Evolutionary conservation across 1,140 invertebrate genomes (phyloP), one percentile per base, ranked within the genome.

Genomic region (Cyclina sinensis): DNA sequence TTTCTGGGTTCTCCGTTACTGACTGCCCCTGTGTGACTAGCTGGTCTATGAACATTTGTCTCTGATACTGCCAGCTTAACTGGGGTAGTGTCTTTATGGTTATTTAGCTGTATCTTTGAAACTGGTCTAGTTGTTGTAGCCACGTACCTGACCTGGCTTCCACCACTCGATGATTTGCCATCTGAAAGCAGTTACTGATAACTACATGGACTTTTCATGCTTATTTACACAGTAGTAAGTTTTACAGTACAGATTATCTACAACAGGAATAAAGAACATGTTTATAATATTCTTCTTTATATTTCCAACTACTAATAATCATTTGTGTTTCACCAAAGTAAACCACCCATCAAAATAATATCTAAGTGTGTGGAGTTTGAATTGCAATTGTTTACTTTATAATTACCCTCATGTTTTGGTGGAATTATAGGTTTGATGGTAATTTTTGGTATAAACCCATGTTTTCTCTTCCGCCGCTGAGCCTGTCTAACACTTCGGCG

Each of bases 341-440:
- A n/a, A n/a, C n/a, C n/a, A n/a, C n/a, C n/a, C n/a, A n/a, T n/a
- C n/a, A n/a, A n/a, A n/a, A n/a, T n/a, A n/a, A n/a, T n/a, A n/a
- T n/a, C n/a, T n/a, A n/a, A n/a, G n/a, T n/a, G n/a, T n/a, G n/a
- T n/a, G n/a, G n/a, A n/a, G n/a, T n/a, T n/a, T n/a, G n/a, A n/a
- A n/a, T n/a, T n/a, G n/a, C n/a, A n/a, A n/a, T n/a, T n/a, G n/a
- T n/a, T n/a, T n/a, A 24, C 43, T 4, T 43, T 43, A 7, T 43
- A 43, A 43, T 24, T 62, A 78, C 84, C 73, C 11, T 86, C 84
- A 54, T 73, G 51, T 62, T 88, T 89, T 62, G 88, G 90, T 39
- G 91, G 91, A 35, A 87, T 83, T 48, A 92, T 90, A 24, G 91
- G 90, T 82, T 92, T 92, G 3, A 92, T 92, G 4, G 90, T 92